Evolutionary conservation across 2,113 vertebrate species (phyloP), one percentile per base, ranked within the genome.

Genomic region (Syngnathus scovelli): DNA sequence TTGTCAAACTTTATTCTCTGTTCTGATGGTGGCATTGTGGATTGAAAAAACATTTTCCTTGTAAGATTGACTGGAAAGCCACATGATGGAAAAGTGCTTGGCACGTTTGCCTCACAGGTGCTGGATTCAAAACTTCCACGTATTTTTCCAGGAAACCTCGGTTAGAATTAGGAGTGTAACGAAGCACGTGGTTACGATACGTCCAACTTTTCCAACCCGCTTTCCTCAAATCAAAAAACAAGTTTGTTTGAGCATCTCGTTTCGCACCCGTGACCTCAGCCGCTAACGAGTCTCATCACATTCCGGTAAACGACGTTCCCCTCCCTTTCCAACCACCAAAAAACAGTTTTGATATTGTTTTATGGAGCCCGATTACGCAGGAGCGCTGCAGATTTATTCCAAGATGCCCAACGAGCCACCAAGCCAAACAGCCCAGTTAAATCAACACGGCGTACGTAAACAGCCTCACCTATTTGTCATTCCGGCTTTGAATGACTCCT

Each of bases 381-480:
- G 85, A 80, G 87, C 79, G 85, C 36, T 88, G 86, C 78, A 87
- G 88, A 90, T 91, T 90, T 91, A 90, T 90, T 90, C 90, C 86
- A 82, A 84, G 89, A 89, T 88, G 84, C 87, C 87, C 88, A 90
- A 89, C 86, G 88, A 90, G 78, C 86, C 87, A 87, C 81, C 77
- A 85, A 88, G 85, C 88, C 87, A 90, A 92, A 90, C 74, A 87
- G 27, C 81, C 81, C 82, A 88, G 84, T 86, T 90, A 85, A 87
- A 86, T 88, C 88, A 90, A 91, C 89, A 91, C 80, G 70, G 85
- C 83, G 68, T 85, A 83, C 80, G 82, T 89, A 91, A 89, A 91
- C 89, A 92, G 85, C 86, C 85, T 86, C 79, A 83, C 83, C 88
- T 89, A 89, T 92, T 90, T 90, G 90, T 91, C 90, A 90, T 88